Conservation (phyloP, 2,797 vertebrate genomes). For the Uromys caudimaculatus region DNA sequence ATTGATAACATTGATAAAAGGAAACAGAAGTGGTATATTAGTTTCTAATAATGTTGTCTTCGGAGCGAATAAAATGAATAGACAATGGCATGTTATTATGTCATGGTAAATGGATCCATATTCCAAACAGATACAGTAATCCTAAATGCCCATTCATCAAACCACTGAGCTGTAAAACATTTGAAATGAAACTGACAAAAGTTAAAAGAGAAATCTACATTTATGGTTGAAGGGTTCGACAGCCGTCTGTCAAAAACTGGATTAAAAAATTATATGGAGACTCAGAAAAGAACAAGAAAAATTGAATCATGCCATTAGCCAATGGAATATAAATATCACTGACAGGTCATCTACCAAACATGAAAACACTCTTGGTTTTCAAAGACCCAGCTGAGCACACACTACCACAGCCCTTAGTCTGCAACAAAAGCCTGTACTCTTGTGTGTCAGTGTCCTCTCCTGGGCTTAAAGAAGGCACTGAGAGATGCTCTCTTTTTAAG, state of each 20-base stretch:
- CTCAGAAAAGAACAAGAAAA: background rate
- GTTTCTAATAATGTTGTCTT: background rate
- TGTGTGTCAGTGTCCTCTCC: background rate
- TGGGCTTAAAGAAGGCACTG: background rate
- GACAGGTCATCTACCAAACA: background rate
- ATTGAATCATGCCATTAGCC: background rate
- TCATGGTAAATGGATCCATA: background rate
- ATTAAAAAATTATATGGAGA: background rate
- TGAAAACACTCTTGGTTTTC: slow-evolving; percentile 5
- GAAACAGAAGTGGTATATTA: background rate
- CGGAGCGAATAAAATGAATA: background rate
- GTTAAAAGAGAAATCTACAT: background rate
- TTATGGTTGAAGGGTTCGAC: slow-evolving; percentile 6
- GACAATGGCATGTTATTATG: background rate
- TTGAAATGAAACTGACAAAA: slow-evolving; percentile 21
- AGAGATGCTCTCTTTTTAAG: background rate
- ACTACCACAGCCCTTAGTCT: background rate
- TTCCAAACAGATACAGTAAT: background rate
- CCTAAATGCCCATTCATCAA: background rate
- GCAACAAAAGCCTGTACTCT: background rate
- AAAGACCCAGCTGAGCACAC: background rate
- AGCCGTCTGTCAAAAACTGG: background rate
- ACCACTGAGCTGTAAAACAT: slow-evolving; percentile 39
- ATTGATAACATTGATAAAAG: background rate
- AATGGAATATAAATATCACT: background rate